These are phyloP conservation scores for Pseudobourletiella spinata DNA, from an alignment of 1,140 invertebrate species.

Conservation along the genomic window DNA sequence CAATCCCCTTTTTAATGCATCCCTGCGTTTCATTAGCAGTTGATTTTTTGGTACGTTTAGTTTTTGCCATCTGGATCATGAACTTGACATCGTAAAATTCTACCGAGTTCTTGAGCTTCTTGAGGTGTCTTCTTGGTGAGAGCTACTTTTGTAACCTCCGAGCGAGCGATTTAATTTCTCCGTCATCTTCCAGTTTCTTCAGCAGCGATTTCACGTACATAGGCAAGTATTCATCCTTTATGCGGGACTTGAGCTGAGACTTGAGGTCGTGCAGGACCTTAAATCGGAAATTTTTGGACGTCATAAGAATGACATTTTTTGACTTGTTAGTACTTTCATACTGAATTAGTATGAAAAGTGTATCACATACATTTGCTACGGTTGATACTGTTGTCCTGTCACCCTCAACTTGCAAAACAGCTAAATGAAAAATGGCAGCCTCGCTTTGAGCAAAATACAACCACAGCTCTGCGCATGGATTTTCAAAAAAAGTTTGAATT, in stretches of 20 bases:
- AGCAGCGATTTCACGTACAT: background rate
- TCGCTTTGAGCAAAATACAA: background rate
- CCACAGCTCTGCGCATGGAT: background rate
- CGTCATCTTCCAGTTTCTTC: too few relatives aligned
- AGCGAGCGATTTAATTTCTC: too few relatives aligned
- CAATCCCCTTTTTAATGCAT: too few relatives aligned
- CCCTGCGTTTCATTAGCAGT: too few relatives aligned
- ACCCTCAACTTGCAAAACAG: background rate
- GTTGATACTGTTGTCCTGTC: background rate
- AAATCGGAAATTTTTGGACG: background rate
- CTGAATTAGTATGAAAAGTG: background rate
- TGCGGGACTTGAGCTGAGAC: background rate
- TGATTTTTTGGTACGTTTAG: too few relatives aligned
- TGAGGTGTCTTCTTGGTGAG: too few relatives aligned
- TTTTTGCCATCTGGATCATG: too few relatives aligned
- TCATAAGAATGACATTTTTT: background rate
- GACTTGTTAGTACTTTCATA: background rate
- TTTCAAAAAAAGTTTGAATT: background rate
- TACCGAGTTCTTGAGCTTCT: too few relatives aligned
- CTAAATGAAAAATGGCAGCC: background rate
- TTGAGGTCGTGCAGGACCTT: background rate
- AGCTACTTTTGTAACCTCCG: too few relatives aligned
- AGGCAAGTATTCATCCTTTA: background rate
- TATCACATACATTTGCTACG: background rate
- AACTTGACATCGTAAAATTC: too few relatives aligned